These are phyloP conservation scores for Colletes collaris DNA, from an alignment of 2,888 invertebrate genomes.

Conservation along the genomic window DNA sequence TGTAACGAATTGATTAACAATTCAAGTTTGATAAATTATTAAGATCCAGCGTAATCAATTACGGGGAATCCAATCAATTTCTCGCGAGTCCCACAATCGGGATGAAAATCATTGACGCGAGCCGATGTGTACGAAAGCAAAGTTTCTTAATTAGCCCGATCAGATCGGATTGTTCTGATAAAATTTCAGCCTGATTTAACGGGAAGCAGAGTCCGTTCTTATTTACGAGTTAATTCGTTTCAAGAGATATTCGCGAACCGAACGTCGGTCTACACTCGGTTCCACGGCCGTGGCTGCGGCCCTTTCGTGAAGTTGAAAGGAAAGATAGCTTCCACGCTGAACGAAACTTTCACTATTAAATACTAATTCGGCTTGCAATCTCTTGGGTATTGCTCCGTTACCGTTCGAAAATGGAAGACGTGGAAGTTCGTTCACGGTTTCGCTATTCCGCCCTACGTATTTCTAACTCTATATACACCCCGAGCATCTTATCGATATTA, in stretches of 20 bases:
- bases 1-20: too few relatives aligned
- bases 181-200: conserved; percentile 51
- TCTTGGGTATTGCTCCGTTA: conserved; percentile 57
- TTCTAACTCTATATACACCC: conserved; percentile 43
- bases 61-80: too few relatives aligned
- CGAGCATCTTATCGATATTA: conserved; percentile 70
- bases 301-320: conserved; percentile 38
- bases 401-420: conserved; percentile 50
- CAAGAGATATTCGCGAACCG: conserved; percentile 44
- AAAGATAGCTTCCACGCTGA: conserved; percentile 60
- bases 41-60: too few relatives aligned
- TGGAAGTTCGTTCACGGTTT: conserved; percentile 44
- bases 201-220: conserved; percentile 46
- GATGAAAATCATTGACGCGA: too few relatives aligned
- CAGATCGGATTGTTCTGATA: conserved; percentile 22
- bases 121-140: not conserved
- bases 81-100: too few relatives aligned
- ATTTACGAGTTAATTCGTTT: conserved; percentile 64
- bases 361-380: conserved; percentile 72
- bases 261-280: conserved; percentile 18
- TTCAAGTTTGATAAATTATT: too few relatives aligned
- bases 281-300: conserved; percentile 28
- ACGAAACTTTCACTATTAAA: conserved; percentile 76
- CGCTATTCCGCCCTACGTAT: conserved; percentile 26
- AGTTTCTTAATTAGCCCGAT: conserved; percentile 53